Conservation (phyloP, 2,888 invertebrate species). For the Pyralis farinalis region DNA sequence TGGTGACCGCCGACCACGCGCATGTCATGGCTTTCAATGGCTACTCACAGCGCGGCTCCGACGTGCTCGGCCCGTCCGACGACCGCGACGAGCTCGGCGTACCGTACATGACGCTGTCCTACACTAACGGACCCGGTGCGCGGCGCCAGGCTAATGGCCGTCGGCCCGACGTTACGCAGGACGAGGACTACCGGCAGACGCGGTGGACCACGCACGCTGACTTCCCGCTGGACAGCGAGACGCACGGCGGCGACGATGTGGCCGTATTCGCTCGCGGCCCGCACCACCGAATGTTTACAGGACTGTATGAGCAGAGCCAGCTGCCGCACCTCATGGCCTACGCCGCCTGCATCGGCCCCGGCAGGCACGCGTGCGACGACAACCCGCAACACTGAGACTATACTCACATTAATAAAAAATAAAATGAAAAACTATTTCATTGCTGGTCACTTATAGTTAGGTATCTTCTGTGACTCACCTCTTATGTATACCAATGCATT, state of each 20-base stretch:
- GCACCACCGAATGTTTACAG: conserved; percentile 87
- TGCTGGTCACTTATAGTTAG: too few relatives aligned
- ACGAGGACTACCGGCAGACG: conserved; percentile 39
- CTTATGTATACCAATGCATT: too few relatives aligned
- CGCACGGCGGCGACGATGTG: conserved; percentile 91
- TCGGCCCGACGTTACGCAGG: conserved; percentile 66
- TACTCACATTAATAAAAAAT: too few relatives aligned
- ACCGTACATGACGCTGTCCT: conserved; percentile 80
- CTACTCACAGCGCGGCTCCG: conserved; percentile 55
- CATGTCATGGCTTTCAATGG: conserved; percentile 56
- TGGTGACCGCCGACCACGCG: conserved; percentile 64
- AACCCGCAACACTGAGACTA: neutral
- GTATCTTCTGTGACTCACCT: too few relatives aligned
- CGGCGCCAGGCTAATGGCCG: conserved; percentile 43
- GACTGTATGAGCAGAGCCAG: conserved; percentile 88
- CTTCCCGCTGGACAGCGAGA: conserved; percentile 82
- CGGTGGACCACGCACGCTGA: conserved; percentile 54
- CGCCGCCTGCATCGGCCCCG: conserved; percentile 85
- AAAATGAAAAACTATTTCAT: too few relatives aligned
- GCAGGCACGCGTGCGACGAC: conserved; percentile 49
- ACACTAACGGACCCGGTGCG: conserved; percentile 81
- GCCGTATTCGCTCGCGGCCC: conserved; percentile 87
- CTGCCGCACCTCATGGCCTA: conserved; percentile 88
- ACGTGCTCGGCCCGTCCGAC: conserved; percentile 58
- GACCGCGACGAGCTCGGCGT: conserved; percentile 65